Conservation (phyloP, 1,140 invertebrate genomes). For the Contarinia nasturtii region DNA sequence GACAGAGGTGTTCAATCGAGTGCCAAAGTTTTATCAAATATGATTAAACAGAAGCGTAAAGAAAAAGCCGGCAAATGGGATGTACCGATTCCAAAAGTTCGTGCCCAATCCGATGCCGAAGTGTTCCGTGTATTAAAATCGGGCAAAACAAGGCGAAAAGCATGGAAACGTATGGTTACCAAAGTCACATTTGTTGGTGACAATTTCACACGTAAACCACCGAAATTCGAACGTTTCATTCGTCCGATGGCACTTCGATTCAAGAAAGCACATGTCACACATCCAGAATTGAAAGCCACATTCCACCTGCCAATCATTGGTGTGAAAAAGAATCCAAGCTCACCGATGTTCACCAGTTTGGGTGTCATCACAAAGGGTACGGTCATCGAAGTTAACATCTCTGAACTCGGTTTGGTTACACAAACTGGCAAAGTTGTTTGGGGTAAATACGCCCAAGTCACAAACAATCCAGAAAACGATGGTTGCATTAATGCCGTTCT, state of each 20-base stretch:
- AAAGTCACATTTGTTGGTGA: constrained; percentile 98
- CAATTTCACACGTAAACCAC: constrained; percentile 95
- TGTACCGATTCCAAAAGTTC: constrained; percentile 96
- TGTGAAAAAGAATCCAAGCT: constrained; percentile 98
- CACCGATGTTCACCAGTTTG: constrained; percentile 87
- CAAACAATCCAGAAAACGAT: constrained; percentile 99
- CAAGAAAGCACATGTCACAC: constrained; percentile 95
- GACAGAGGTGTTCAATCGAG: constrained; percentile 89
- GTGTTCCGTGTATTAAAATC: constrained; percentile 90
- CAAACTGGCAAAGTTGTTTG: constrained; percentile 98
- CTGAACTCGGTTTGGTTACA: constrained; percentile 95
- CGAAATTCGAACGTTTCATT: constrained; percentile 98
- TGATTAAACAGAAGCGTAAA: constrained; percentile 99
- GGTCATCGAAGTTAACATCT: constrained; percentile 95
- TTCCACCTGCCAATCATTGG: constrained; percentile 96
- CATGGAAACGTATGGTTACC: constrained; percentile 99
- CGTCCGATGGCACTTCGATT: constrained; percentile 92
- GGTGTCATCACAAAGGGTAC: constrained; percentile 99
- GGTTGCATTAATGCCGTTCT: constrained; percentile 98
- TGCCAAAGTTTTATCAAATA: constrained; percentile 94
- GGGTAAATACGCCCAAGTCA: constrained; percentile 99
- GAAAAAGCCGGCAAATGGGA: constrained; percentile 99
- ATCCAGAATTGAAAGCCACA: constrained; percentile 98
- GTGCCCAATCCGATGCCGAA: constrained; percentile 92
- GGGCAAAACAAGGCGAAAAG: constrained; percentile 89